Evolutionary conservation across 2,888 invertebrate species (phyloP).

Genomic region (Eurytoma adleriae): DNA sequence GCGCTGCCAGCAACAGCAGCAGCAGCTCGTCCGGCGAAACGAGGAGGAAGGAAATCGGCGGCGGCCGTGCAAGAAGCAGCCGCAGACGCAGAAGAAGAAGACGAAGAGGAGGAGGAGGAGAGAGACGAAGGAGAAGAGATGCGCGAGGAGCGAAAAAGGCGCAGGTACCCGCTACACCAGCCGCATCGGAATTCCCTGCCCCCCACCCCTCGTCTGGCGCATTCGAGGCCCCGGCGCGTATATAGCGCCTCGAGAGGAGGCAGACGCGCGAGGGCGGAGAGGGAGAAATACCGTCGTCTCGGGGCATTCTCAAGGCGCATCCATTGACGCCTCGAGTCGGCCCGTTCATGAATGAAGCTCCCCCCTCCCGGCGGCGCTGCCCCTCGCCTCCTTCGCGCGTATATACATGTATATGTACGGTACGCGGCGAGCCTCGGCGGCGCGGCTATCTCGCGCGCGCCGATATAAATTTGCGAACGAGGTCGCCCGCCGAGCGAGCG

Average conservation of each 20-base stretch:
- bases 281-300: slow-evolving; percentile 54
- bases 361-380: slow-evolving; percentile 11
- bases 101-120: slow-evolving; percentile 31
- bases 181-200: slow-evolving; percentile 50
- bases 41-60: neutral
- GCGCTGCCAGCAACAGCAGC: neutral
- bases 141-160: slow-evolving; percentile 32
- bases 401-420: neutral
- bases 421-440: neutral
- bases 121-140: slow-evolving; percentile 46
- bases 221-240: slow-evolving; percentile 37
- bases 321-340: slow-evolving; percentile 71
- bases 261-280: slow-evolving; percentile 44
- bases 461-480: slow-evolving; percentile 48
- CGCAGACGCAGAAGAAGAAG: slow-evolving; percentile 11
- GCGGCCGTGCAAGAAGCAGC: slow-evolving; percentile 6
- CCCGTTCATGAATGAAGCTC: slow-evolving; percentile 72
- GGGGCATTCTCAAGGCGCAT: slow-evolving; percentile 65
- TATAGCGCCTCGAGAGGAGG: slow-evolving; percentile 48
- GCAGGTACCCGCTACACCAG: slow-evolving; percentile 51
- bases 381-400: neutral
- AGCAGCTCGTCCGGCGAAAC: neutral
- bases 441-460: slow-evolving; percentile 22
- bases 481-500: slow-evolving; percentile 20
- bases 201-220: neutral